phyloP scores from a whole-genome alignment of 2,888 invertebrate species.

The Mimas tiliae region DNA sequence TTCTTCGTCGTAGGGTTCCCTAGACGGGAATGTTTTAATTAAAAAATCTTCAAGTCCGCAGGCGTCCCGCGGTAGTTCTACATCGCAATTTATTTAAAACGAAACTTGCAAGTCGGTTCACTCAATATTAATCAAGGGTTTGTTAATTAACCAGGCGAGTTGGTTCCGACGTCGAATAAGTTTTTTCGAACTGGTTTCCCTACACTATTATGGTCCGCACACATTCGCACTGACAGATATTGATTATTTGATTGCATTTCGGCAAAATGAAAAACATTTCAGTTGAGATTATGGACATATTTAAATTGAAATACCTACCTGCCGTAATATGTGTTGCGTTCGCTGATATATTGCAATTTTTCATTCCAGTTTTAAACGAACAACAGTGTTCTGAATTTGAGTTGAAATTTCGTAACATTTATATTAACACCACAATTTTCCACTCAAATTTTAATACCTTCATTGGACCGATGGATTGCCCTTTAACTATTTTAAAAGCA shows the following conservation, averaged over 20 bases:
- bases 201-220: constrained; percentile 9
- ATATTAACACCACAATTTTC: neutral
- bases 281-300: constrained; percentile 16
- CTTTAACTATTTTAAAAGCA: no score
- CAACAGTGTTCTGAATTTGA: neutral
- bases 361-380: constrained; percentile 18
- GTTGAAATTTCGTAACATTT: constrained; percentile 3
- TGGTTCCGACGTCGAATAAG: constrained; percentile 24
- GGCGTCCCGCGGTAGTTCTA: constrained; percentile 46
- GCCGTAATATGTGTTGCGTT: neutral
- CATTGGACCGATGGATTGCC: neutral
- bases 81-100: constrained; percentile 53
- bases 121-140: constrained; percentile 53
- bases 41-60: constrained; percentile 55
- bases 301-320: constrained; percentile 20
- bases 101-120: constrained; percentile 44
- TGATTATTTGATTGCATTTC: constrained; percentile 19
- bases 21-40: constrained; percentile 66
- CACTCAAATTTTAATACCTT: neutral
- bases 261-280: constrained; percentile 21
- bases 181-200: constrained; percentile 25
- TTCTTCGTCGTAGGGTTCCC: constrained; percentile 54
- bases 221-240: constrained; percentile 17
- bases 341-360: constrained; percentile 8
- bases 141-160: constrained; percentile 49